Percentiles rank a stretch among this genome's conserved stretches.
These are phyloP conservation scores for Arvicanthis niloticus DNA, from an alignment of 2,113 vertebrate genomes.

Conservation along the genomic window DNA sequence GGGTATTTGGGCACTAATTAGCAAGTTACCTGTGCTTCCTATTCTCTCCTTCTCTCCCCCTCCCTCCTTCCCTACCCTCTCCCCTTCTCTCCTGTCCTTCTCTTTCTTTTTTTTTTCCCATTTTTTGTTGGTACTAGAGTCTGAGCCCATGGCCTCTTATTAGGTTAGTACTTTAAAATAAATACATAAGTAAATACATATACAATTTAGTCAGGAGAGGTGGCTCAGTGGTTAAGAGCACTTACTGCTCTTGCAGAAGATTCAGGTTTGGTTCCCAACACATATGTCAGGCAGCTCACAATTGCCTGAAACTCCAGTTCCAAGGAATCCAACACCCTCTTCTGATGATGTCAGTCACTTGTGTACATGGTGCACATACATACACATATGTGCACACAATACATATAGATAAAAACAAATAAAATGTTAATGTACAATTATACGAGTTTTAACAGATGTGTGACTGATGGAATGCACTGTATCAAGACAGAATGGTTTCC, in stretches of 20 bases:
- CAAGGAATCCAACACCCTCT: not conserved
- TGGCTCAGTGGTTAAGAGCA: not conserved
- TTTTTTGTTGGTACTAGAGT: not conserved
- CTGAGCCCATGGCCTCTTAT: not conserved
- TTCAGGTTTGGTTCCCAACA: not conserved
- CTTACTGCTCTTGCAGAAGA: not conserved
- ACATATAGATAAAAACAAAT: not conserved
- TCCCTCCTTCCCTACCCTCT: too few species aligned
- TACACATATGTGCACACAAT: not conserved
- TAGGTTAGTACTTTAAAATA: not conserved
- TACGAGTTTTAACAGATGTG: not conserved
- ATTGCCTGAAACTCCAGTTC: not conserved
- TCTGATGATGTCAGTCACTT: not conserved
- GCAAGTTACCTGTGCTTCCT: not conserved
- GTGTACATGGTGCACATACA: not conserved
- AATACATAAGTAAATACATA: too few species aligned
- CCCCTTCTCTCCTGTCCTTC: too few species aligned
- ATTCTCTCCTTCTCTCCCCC: not conserved
- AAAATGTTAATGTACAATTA: not conserved
- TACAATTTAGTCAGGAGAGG: not conserved
- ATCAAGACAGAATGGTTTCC: not conserved
- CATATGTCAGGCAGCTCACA: not conserved
- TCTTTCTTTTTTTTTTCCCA: too few species aligned
- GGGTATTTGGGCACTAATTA: not conserved
- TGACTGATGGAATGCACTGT: not conserved